Conservation (phyloP, 2,888 invertebrate genomes). For the Busseola fusca region DNA sequence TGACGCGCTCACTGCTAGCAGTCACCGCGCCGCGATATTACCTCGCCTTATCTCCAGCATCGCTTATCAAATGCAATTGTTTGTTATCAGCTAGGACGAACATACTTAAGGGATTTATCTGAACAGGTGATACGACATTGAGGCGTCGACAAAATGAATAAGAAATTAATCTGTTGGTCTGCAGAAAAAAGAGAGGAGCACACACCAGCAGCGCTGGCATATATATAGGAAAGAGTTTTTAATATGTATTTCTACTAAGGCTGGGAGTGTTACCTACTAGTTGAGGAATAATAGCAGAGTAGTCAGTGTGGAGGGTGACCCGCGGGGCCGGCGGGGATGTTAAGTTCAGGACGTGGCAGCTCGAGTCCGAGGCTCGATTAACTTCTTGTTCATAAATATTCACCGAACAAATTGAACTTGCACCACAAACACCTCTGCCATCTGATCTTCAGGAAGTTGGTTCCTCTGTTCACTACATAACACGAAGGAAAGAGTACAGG, state of each 20-base stretch:
- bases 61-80: conserved; percentile 32
- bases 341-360: not conserved
- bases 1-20: conserved; percentile 21
- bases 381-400: not conserved
- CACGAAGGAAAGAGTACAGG: too few species aligned
- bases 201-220: not conserved
- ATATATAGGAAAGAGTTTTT: too few species aligned
- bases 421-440: not conserved
- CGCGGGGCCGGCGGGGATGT: too few species aligned
- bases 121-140: not conserved
- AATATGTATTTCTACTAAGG: too few species aligned
- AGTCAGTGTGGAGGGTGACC: not conserved
- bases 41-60: conserved; percentile 38
- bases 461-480: not conserved
- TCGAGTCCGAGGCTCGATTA: not conserved
- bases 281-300: not conserved
- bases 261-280: not conserved
- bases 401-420: not conserved
- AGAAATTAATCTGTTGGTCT: not conserved
- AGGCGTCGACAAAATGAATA: not conserved
- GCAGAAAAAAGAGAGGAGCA: not conserved
- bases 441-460: not conserved
- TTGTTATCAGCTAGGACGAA: conserved; percentile 3
- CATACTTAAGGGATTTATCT: not conserved
- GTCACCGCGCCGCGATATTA: not conserved